These are phyloP conservation scores for Chiloscyllium plagiosum DNA, from an alignment of 2,113 vertebrate species.

Conservation along the genomic window DNA sequence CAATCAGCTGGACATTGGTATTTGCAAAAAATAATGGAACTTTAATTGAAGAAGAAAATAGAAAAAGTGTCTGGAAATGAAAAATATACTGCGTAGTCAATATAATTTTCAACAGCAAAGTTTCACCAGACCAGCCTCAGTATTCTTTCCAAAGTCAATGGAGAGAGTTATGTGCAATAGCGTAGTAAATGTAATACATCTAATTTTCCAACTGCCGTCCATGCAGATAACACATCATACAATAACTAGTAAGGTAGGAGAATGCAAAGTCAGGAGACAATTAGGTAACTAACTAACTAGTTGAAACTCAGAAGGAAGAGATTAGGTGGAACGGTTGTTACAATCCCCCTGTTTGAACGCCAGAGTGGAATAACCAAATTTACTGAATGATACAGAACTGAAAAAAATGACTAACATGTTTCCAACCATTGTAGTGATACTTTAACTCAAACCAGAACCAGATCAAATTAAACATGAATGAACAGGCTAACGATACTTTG, in stretches of 20 bases:
- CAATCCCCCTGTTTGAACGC: neutral
- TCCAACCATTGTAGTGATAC: neutral
- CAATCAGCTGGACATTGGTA: neutral
- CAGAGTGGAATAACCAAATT: neutral
- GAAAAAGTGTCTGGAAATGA: neutral
- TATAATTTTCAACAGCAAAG: neutral
- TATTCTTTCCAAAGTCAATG: neutral
- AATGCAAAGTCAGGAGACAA: neutral
- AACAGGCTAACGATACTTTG: neutral
- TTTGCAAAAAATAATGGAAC: neutral
- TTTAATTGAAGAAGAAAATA: neutral
- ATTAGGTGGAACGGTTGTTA: neutral
- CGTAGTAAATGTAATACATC: neutral
- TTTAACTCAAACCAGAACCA: neutral
- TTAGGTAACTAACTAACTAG: neutral
- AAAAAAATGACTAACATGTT: neutral
- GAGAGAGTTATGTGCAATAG: neutral
- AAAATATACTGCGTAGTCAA: neutral
- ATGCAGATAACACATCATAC: neutral
- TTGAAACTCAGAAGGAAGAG: neutral
- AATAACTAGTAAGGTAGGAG: neutral
- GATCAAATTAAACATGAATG: neutral
- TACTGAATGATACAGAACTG: neutral
- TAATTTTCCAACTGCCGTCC: neutral
- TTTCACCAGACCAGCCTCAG: neutral